A percentile compares a stretch with the other conserved stretches of the same genome.
Evolutionary conservation across 2,888 invertebrate species (phyloP).

Genomic region (Nysson spinosus): DNA sequence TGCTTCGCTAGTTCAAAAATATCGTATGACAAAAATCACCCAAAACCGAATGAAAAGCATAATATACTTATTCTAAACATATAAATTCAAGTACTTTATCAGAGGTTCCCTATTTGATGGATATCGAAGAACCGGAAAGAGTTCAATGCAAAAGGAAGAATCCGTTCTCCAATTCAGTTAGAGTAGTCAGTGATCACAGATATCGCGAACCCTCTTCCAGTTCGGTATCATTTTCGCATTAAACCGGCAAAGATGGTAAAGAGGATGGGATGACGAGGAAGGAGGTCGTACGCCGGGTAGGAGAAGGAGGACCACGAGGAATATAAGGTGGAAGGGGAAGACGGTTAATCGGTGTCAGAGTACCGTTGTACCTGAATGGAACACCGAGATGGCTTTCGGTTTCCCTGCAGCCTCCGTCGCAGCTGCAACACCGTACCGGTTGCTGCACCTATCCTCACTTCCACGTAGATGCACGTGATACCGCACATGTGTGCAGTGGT

Average conservation of each 20-base stretch:
- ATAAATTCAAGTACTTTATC: no score
- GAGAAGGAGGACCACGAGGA: conserved; percentile 43
- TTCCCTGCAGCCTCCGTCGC: conserved; percentile 60
- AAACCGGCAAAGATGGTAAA: conserved; percentile 22
- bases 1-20: no score
- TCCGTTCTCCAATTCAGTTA: no score
- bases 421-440: conserved; percentile 38
- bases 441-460: neutral
- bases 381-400: conserved; percentile 68
- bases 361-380: conserved; percentile 79
- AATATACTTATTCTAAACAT: no score
- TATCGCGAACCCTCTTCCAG: neutral
- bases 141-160: no score
- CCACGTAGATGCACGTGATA: conserved; percentile 9
- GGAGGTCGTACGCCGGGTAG: conserved; percentile 40
- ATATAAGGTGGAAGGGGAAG: conserved; percentile 46
- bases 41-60: no score
- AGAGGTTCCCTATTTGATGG: no score
- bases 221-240: neutral
- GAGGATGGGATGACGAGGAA: conserved; percentile 28
- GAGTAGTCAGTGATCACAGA: no score
- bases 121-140: no score
- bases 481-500: conserved; percentile 15
- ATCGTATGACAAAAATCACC: no score
- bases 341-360: conserved; percentile 78